Percentiles rank a stretch among this genome's conserved stretches.
These are phyloP conservation scores for Tangara arthus DNA, from an alignment of 2,797 vertebrate genomes.

Conservation along the genomic window DNA sequence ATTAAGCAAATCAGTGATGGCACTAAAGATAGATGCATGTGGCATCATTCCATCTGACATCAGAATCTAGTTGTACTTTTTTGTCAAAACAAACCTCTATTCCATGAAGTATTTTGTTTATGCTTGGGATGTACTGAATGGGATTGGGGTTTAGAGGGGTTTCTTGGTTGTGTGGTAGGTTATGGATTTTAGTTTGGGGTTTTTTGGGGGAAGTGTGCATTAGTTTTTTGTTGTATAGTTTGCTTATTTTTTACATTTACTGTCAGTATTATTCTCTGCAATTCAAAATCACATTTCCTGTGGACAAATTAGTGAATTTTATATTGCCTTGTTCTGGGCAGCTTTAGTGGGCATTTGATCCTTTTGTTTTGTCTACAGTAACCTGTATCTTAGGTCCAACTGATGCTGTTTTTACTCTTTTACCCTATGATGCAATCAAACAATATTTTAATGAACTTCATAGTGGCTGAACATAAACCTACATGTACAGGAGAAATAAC, in stretches of 20 bases:
- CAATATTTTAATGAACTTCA: not conserved
- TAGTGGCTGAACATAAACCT: not conserved
- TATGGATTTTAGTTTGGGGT: not conserved
- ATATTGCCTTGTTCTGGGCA: not conserved
- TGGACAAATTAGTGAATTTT: not conserved
- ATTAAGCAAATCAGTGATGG: not conserved
- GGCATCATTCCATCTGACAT: not conserved
- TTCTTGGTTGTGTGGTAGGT: not conserved
- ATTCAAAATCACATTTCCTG: not conserved
- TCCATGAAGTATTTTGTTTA: not conserved
- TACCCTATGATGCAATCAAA: not conserved
- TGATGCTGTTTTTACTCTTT: not conserved
- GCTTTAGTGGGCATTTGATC: not conserved
- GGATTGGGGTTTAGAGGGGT: not conserved
- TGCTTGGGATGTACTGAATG: not conserved
- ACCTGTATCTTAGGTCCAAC: not conserved
- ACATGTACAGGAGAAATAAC: not conserved
- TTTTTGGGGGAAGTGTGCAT: fast-evolving
- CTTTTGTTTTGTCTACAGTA: not conserved
- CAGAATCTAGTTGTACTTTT: not conserved
- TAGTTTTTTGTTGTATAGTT: not conserved
- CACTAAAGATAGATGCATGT: not conserved
- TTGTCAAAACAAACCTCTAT: not conserved
- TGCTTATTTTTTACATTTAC: not conserved
- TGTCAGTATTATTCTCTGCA: not conserved